Evolutionary conservation across 2,888 invertebrate genomes (phyloP), one percentile per base, ranked within the genome.

Genomic region (Diloba caeruleocephala): DNA sequence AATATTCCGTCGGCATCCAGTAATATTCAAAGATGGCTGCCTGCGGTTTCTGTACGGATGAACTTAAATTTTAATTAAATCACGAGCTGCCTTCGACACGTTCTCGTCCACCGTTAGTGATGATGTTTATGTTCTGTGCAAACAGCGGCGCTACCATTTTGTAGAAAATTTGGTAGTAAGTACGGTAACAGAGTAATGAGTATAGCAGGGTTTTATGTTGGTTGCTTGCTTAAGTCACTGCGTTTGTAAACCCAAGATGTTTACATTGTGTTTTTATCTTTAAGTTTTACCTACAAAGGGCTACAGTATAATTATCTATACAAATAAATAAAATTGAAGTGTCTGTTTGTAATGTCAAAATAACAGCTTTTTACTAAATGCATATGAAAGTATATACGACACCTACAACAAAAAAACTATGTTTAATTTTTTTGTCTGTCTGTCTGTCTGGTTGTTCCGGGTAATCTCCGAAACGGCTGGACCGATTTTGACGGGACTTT

Each of bases 21-120:
- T 66, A 69, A 72, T 71, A 68, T 74, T 63, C 58, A 48, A 64
- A 52, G 62, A 51, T 59, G 52, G 59, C 41, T 29, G 50, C 31
- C 38, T 34, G 72, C 29, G 78, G 76, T 76, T 79, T 77, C 68
- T 63, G 33, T 59, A 42, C 54, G 67, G 62, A 55, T 72, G 69
- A 73, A 69, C 74, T 66, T 67, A 67, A 73, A 72, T 57, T 78
- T 79, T 78, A 79, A 79, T 78, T 76, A 76, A 77, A 73, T 71
- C 61, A 65, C 41, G 46, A 70, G 58, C 44, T 53, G 56, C 52
- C 26, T 57, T 51, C 41, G 21, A 13, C 34, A n/a, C 43, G 25
- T 45, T 14, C 32, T 33, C 44, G 46, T 44, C 17, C 25, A 14
- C 23, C 33, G 39, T 49, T 42, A 31, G 43, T 37, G 50, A 60